phyloP scores from a whole-genome alignment of 2,113 vertebrate species.

The Sinocyclocheilus rhinocerous region DNA sequence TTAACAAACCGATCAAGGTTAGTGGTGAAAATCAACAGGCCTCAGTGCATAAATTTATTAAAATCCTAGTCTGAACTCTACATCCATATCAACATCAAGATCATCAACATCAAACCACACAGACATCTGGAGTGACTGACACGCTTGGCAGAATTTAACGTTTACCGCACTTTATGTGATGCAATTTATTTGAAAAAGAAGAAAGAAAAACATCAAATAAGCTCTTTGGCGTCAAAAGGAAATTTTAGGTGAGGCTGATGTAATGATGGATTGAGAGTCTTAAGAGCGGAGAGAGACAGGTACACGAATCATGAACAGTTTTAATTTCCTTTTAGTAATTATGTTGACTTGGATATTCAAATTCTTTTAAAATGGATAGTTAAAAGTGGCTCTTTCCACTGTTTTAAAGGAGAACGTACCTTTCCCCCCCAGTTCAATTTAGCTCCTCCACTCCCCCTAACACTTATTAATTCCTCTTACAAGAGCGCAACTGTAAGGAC shows the following conservation, averaged over 20 bases:
- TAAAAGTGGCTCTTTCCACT: not conserved
- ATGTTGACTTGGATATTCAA: not conserved
- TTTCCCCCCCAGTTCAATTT: not conserved
- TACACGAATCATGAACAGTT: not conserved
- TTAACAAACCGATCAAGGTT: slow-evolving; percentile 41
- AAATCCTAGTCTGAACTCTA: slow-evolving; percentile 54
- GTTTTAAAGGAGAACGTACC: slow-evolving; percentile 3
- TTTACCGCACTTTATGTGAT: not conserved
- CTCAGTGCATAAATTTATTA: slow-evolving; percentile 62
- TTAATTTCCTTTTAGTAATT: not conserved
- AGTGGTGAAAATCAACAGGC: slow-evolving; percentile 50
- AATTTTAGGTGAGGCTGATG: not conserved
- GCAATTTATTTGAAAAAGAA: not conserved
- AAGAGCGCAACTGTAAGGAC: not conserved
- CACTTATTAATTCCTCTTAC: not conserved
- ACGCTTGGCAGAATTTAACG: not conserved
- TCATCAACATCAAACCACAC: slow-evolving; percentile 32
- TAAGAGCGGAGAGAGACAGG: not conserved
- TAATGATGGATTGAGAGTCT: not conserved
- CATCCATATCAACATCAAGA: slow-evolving; percentile 20
- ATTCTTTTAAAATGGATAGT: not conserved
- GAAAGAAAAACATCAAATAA: not conserved
- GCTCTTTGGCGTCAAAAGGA: not conserved
- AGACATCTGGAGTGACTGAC: slow-evolving; percentile 1
- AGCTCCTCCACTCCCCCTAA: slow-evolving; percentile 20